Base-by-base conservation (phyloP, 2,113 vertebrate genomes). In the Amblyopsis rosae region DNA sequence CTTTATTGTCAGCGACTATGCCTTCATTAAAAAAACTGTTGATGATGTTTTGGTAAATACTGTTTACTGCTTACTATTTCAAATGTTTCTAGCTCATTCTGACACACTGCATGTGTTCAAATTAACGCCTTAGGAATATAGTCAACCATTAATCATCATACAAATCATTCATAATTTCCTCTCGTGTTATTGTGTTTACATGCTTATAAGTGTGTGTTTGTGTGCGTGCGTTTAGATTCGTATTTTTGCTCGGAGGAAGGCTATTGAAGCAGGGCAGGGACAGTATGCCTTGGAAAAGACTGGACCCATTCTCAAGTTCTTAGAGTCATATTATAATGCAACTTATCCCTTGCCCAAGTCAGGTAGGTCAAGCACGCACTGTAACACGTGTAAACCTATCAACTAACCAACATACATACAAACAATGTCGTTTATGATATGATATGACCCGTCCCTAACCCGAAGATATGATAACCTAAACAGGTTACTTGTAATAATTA, bases 1-100 rank as follows among this genome's bases (percentile, higher is more conserved):
- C 1, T 98, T 94, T 81, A 95, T 99, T 0, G 92, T 99, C 87
- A 93, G 95, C 51, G 89, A 96, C 81, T 99, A 93, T 32, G 0
- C 0, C 19, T 50, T 0, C 0, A 17, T 89, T 66, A 0, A 1
- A 0, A 0, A 0, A 0, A 0, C 11, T 2, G 51, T 56, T 7
- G 78, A 0, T 0, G 0, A 56, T 0, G 55, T 88, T 65, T 7
- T 16, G 95, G 96, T 98, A 93, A 75, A 32, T 13, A 11, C 16
- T 8, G 12, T 51, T 51, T 51, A 11, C 3, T 12, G 13, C 13
- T 51, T 51, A 11, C 49, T 51, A 12, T 15, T 51, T 15, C 11
- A 51, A 11, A 7, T 5, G 4, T 41, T 41, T 41, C 35, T 8
- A 8, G 35, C 35, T 41, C 4, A 41, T 41, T 41, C 12, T 51